Conservation (phyloP, 2,888 invertebrate species). For the Allacma fusca region DNA sequence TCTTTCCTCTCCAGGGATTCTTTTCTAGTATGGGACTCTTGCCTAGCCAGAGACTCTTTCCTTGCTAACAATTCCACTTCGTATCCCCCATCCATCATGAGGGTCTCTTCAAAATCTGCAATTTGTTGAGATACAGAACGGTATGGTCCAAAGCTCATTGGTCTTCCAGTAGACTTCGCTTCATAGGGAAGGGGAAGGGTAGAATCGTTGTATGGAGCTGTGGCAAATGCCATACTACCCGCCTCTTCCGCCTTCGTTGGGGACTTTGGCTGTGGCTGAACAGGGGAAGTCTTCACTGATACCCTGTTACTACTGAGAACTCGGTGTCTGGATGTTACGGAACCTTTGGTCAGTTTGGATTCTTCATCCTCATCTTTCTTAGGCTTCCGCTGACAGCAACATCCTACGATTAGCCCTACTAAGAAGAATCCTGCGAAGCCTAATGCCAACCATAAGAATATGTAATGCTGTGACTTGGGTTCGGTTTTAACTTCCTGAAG, state of each 20-base stretch:
- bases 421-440: constrained; percentile 50
- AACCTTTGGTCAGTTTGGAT: neutral
- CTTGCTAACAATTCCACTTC: neutral
- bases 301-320: neutral
- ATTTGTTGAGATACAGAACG: constrained; percentile 45
- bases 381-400: constrained; percentile 31
- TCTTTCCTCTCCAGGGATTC: neutral
- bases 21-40: neutral
- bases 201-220: neutral
- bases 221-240: neutral
- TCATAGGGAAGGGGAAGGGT: neutral
- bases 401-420: constrained; percentile 46
- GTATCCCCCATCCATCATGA: constrained; percentile 10
- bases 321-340: neutral
- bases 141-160: constrained; percentile 49
- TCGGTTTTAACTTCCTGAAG: constrained; percentile 35
- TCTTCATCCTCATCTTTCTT: neutral
- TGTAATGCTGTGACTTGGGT: constrained; percentile 46
- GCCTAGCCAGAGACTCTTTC: neutral
- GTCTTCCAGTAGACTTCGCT: constrained; percentile 16
- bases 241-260: neutral
- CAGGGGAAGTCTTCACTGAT: constrained; percentile 28
- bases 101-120: neutral
- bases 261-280: constrained; percentile 28
- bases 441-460: constrained; percentile 47